These are phyloP conservation scores for Nylanderia fulva DNA, from an alignment of 1,140 invertebrate species.

Conservation along the genomic window DNA sequence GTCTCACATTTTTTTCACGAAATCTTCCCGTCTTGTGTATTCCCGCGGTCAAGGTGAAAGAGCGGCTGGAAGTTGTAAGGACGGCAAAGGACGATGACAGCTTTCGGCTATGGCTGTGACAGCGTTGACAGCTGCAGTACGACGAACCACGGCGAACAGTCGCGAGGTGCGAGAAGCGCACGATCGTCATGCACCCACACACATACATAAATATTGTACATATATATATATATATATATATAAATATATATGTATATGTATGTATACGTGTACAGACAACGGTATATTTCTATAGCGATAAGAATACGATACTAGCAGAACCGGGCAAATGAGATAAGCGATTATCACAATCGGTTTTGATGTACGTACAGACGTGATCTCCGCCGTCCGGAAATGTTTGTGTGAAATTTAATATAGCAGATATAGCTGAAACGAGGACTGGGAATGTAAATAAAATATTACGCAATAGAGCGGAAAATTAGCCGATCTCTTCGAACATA, in stretches of 20 bases:
- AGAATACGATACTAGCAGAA: background rate
- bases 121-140: conserved; percentile 19
- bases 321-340: background rate
- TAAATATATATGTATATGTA: too few relatives aligned
- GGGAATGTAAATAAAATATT: background rate
- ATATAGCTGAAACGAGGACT: too few relatives aligned
- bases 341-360: background rate
- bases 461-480: background rate
- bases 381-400: too few relatives aligned
- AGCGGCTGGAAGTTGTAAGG: too few relatives aligned
- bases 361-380: too few relatives aligned
- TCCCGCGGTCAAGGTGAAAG: background rate
- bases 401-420: too few relatives aligned
- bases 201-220: too few relatives aligned
- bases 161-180: conserved; percentile 18
- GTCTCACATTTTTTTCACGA: conserved; percentile 39
- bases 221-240: background rate
- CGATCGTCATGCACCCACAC: too few relatives aligned
- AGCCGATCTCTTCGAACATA: background rate
- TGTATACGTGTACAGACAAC: background rate
- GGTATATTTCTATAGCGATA: background rate
- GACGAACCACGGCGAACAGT: background rate
- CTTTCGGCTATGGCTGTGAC: background rate
- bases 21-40: background rate
- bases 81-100: background rate